Evolutionary conservation across 2,888 invertebrate species (phyloP), one percentile per base, ranked within the genome.

Genomic region (Lamproptera curius): DNA sequence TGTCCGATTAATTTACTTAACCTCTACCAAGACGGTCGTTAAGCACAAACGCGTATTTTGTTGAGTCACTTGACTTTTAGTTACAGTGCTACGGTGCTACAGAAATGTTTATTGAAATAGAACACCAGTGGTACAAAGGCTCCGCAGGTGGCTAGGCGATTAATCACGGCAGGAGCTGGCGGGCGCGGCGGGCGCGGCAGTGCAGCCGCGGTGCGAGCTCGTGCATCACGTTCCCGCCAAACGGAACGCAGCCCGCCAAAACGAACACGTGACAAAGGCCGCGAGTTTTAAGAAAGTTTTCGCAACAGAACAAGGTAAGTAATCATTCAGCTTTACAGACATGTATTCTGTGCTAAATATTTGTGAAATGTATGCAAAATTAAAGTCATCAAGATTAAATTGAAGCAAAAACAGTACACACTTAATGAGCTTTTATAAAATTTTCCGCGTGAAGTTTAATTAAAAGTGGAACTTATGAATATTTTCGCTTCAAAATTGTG

Each of bases 111-210:
- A 70, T 65, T 61, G 63, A 69, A 70, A 67, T 62, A 58, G 63
- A 70, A 67, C 74, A 76, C 71, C 68, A 72, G 63, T 58, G 63
- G 65, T 73, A 78, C 73, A 80, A 79, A 84, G 83, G 83, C 78
- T 85, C 82, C 77, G 82, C 86, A 86, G 86, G 86, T 86, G 84
- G 85, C 73, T 77, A 62, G 74, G 64, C 75, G 70, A 85, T 85
- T 82, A 85, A 84, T 86, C 83, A 82, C 77, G 58, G 78, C 75
- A 73, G 73, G 75, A 77, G 79, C 76, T 72, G 55, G 61, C 59
- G 57, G 58, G 61, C 65, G 65, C 63, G 67, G 62, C 62, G 63
- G 72, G 70, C 74, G 77, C 80, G 81, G 82, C 81, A 86, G 86
- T 86, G 76, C 77, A 72, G 73, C 70, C 76, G 71, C 67, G 72